Evolutionary conservation across 2,888 invertebrate genomes (phyloP).

Genomic region (Heliconius sara): DNA sequence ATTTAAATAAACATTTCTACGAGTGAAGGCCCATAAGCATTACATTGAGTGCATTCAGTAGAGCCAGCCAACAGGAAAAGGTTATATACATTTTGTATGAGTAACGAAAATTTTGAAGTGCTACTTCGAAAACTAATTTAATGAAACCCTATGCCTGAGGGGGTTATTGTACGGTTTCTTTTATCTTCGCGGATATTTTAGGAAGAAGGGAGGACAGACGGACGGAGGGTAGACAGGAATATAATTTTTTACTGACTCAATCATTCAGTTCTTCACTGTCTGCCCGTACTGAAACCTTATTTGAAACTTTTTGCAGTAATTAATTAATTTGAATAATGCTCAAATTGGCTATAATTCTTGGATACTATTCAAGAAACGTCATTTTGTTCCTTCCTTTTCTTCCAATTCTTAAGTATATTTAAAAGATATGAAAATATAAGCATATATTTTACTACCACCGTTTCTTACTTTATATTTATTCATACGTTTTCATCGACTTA

Average conservation of each 20-base stretch:
- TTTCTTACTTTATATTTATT: background rate
- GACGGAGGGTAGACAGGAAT: background rate
- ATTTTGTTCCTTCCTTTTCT: background rate
- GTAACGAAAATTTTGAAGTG: constrained; percentile 5
- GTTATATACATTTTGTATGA: background rate
- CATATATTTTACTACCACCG: background rate
- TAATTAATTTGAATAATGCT: background rate
- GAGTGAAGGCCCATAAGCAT: background rate
- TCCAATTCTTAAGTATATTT: background rate
- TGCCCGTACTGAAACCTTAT: background rate
- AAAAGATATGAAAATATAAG: too few relatives aligned
- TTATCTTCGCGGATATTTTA: background rate
- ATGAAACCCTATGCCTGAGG: background rate
- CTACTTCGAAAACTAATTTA: background rate
- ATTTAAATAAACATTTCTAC: background rate
- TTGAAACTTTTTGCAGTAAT: background rate
- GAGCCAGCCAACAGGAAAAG: background rate
- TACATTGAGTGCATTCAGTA: background rate
- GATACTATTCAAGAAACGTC: background rate
- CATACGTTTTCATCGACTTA: background rate
- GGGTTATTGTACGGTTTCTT: background rate
- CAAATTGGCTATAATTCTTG: background rate
- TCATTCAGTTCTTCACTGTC: background rate
- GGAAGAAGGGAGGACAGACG: too few relatives aligned
- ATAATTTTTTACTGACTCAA: background rate